phyloP scores from a whole-genome alignment of 2,113 vertebrate genomes.

The Petrocephalus microphthalmus region DNA sequence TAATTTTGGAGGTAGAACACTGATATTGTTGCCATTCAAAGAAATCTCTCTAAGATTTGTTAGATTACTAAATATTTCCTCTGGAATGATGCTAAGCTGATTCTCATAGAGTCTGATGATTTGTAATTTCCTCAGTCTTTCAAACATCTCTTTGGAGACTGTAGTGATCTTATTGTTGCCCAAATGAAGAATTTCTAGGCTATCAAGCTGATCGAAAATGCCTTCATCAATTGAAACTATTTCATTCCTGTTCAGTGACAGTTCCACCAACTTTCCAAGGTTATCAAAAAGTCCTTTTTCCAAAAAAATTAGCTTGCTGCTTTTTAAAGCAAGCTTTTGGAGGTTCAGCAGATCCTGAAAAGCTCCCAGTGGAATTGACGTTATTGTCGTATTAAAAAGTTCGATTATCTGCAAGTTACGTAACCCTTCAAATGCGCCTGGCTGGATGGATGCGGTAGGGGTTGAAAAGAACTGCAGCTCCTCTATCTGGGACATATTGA shows the following conservation, averaged over 20 bases:
- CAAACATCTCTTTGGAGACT: constrained; percentile 52
- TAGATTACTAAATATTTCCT: constrained; percentile 56
- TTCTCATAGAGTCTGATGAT: constrained; percentile 64
- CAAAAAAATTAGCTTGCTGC: constrained; percentile 49
- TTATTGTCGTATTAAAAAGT: constrained; percentile 52
- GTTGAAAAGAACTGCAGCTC: constrained; percentile 60
- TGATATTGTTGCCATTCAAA: constrained; percentile 56
- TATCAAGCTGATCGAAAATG: constrained; percentile 61
- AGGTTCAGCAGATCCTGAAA: constrained; percentile 59
- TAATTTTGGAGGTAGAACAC: constrained; percentile 48
- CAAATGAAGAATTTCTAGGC: constrained; percentile 55
- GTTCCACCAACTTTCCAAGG: constrained; percentile 45
- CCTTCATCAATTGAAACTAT: constrained; percentile 62
- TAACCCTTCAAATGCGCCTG: constrained; percentile 66
- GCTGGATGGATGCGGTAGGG: constrained; percentile 49
- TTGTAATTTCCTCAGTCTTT: constrained; percentile 52
- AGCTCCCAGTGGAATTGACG: constrained; percentile 49
- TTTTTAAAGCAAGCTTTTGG: constrained; percentile 54
- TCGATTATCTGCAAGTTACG: constrained; percentile 49
- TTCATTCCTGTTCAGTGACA: constrained; percentile 54
- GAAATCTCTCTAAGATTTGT: constrained; percentile 54
- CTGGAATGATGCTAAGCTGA: constrained; percentile 53
- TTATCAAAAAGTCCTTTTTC: constrained; percentile 61
- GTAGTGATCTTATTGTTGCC: constrained; percentile 57
- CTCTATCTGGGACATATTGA: constrained; percentile 49